Conservation (phyloP, 2,113 vertebrate genomes). For the Macaca nemestrina region DNA sequence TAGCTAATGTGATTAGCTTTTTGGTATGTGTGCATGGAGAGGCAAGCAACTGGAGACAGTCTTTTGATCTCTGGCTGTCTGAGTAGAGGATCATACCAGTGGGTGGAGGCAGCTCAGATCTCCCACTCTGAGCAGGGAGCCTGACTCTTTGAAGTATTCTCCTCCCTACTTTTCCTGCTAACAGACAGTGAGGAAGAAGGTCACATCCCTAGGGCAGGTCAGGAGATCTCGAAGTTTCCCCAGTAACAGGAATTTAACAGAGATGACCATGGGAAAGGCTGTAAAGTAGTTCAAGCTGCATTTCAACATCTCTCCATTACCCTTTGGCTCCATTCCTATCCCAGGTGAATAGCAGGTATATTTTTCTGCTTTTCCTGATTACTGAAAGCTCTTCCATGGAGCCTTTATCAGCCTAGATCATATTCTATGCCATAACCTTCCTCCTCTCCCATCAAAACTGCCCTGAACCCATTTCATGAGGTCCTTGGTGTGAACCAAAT, state of each 20-base stretch:
- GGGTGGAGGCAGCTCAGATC: constrained; percentile 52
- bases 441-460: neutral
- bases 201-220: neutral
- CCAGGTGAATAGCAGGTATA: neutral
- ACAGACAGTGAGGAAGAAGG: constrained; percentile 33
- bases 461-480: neutral
- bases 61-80: constrained; percentile 65
- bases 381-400: neutral
- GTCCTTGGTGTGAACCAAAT: neutral
- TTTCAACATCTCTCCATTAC: neutral
- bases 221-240: constrained; percentile 42
- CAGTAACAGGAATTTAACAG: neutral
- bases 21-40: neutral
- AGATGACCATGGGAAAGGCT: neutral
- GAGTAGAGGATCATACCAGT: neutral
- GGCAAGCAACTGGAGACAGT: constrained; percentile 37
- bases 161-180: constrained; percentile 22
- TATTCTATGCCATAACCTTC: neutral
- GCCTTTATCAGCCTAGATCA: neutral
- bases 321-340: neutral
- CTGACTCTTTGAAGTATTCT: constrained; percentile 60
- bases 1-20: constrained; percentile 61
- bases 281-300: neutral
- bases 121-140: neutral
- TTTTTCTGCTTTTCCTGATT: neutral